Base-by-base conservation (phyloP, 2,113 vertebrate genomes). In the Sardina pilchardus region DNA sequence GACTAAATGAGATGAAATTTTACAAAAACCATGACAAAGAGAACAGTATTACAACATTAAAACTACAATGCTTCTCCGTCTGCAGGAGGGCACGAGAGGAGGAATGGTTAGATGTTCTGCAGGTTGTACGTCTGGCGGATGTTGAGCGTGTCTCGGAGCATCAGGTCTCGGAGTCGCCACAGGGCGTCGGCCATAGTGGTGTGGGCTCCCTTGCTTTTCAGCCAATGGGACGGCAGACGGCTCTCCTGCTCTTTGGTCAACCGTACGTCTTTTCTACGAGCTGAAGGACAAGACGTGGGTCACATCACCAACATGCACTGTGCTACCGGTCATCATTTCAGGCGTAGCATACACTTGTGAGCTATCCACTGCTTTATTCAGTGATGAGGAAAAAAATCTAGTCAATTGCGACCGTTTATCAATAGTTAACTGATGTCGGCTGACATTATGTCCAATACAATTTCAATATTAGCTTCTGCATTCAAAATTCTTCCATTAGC, bases 121-220 rank as follows among this genome's bases (percentile, higher is more conserved):
- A 97, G 92, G 93, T 96, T 97, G 94, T 99, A 96, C 0, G 95
- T 96, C 90, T 99, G 97, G 82, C 97, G 97, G 86, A 99, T 97
- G 86, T 99, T 99, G 0, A 99, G 94, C 8, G 97, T 97, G 93
- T 99, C 98, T 71, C 97, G 95, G 81, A 99, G 95, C 98, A 99
- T 99, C 89, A 99, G 93, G 93, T 99, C 98, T 86, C 98, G 96
- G 85, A 99, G 96, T 45, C 98, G 96, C 98, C 98, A 99, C 43
- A 99, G 90, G 0, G 98, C 98, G 78, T 99, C 97, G 0, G 97
- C 97, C 98, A 99, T 99, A 6, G 98, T 99, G 88, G 96, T 98
- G 89, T 99, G 98, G 82, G 98, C 98, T 1, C 98, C 98, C 91
- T 99, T 99, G 89, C 98, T 99, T 91, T 99, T 99, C 91, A 99